Evolutionary conservation across 2,797 vertebrate genomes (phyloP).

Genomic region (Mormyrops boulengeri): DNA sequence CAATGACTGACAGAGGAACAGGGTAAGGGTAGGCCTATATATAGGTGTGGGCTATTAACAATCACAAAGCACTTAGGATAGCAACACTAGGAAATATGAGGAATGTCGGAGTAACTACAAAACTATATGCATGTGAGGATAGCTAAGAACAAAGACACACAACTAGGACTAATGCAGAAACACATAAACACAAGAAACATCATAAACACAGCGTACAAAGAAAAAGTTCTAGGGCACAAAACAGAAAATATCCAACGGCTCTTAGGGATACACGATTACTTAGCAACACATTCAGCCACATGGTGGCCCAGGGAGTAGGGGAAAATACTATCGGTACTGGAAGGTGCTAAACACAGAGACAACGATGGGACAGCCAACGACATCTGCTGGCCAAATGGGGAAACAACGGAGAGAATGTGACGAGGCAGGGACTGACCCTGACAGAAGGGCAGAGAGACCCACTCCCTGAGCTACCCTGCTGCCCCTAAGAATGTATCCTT

Average conservation of each 20-base stretch:
- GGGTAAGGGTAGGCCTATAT: not conserved
- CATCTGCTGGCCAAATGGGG: not conserved
- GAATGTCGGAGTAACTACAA: not conserved
- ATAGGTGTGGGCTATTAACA: not conserved
- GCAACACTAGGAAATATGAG: not conserved
- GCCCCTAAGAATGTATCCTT: not conserved
- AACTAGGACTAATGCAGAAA: not conserved
- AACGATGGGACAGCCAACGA: not conserved
- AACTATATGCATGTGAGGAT: not conserved
- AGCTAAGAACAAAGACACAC: not conserved
- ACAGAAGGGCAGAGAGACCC: not conserved
- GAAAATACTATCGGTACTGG: not conserved
- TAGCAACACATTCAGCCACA: not conserved
- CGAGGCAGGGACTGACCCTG: not conserved
- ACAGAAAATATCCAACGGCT: not conserved
- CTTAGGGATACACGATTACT: not conserved
- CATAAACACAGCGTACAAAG: not conserved
- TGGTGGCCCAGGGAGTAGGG: not conserved
- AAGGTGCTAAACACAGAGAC: not conserved
- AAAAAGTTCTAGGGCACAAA: not conserved
- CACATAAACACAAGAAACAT: not conserved
- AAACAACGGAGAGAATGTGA: not conserved
- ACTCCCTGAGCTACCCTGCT: not conserved
- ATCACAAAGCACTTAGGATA: not conserved
- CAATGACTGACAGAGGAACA: not conserved